Conservation (phyloP, 2,113 vertebrate species). For the Callorhinus ursinus region DNA sequence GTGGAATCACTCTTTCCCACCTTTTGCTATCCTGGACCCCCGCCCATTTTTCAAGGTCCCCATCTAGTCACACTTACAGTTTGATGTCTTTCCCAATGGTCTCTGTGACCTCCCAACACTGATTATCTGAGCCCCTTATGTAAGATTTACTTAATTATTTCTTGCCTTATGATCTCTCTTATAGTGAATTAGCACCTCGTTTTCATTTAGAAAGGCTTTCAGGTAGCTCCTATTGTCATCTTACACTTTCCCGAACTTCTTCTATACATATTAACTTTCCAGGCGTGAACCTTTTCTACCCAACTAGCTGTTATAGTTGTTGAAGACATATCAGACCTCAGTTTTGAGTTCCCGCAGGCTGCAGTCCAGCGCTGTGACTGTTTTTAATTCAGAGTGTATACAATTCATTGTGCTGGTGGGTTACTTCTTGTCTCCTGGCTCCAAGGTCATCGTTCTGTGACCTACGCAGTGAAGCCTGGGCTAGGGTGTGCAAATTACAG, state of each 20-base stretch:
- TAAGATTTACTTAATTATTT: background rate
- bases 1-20: background rate
- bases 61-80: conserved; percentile 13
- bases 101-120: background rate
- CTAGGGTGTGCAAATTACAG: background rate
- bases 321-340: background rate
- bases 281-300: background rate
- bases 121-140: background rate
- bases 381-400: background rate
- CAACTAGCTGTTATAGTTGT: background rate
- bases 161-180: conserved; percentile 19
- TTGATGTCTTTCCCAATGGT: conserved; percentile 4
- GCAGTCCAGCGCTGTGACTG: background rate
- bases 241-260: conserved; percentile 15
- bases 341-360: background rate
- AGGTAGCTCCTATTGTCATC: background rate
- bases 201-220: conserved; percentile 12
- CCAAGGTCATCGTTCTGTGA: background rate
- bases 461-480: background rate
- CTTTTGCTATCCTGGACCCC: background rate
- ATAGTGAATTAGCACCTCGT: background rate
- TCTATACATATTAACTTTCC: background rate
- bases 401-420: background rate
- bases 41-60: background rate
- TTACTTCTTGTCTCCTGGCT: background rate